These are phyloP conservation scores for Ips nitidus DNA, from an alignment of 1,140 invertebrate species.

Conservation along the genomic window DNA sequence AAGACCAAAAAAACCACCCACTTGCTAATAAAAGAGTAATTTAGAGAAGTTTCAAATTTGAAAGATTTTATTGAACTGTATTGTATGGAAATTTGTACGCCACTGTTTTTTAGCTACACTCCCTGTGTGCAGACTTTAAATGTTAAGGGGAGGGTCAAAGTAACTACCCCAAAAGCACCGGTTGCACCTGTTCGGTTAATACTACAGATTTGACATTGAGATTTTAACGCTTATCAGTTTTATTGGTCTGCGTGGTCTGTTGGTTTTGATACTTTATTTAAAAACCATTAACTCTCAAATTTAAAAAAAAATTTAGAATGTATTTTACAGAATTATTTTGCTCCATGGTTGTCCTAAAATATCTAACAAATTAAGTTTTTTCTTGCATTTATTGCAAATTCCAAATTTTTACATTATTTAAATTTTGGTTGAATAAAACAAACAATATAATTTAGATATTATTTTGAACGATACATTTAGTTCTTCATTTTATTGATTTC, in stretches of 20 bases:
- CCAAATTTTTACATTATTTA: no score
- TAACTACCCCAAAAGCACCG: conserved; percentile 26
- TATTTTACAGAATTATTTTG: no score
- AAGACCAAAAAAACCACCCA: background rate
- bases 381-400: no score
- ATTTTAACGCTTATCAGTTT: conserved; percentile 40
- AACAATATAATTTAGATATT: no score
- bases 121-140: background rate
- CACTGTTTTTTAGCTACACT: background rate
- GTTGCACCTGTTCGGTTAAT: conserved; percentile 39
- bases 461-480: no score
- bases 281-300: conserved; percentile 21
- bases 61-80: background rate
- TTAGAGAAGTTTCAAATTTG: background rate
- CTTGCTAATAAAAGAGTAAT: background rate
- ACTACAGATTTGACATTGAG: conserved; percentile 37
- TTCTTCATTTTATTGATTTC: no score
- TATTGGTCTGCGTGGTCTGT: conserved; percentile 31
- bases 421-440: no score
- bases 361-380: no score
- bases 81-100: background rate
- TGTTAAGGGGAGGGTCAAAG: conserved; percentile 30
- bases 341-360: no score
- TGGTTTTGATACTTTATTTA: conserved; percentile 32
- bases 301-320: background rate